phyloP scores from a whole-genome alignment of 2,797 vertebrate genomes.

The Sternarchorhynchus goeldii region DNA sequence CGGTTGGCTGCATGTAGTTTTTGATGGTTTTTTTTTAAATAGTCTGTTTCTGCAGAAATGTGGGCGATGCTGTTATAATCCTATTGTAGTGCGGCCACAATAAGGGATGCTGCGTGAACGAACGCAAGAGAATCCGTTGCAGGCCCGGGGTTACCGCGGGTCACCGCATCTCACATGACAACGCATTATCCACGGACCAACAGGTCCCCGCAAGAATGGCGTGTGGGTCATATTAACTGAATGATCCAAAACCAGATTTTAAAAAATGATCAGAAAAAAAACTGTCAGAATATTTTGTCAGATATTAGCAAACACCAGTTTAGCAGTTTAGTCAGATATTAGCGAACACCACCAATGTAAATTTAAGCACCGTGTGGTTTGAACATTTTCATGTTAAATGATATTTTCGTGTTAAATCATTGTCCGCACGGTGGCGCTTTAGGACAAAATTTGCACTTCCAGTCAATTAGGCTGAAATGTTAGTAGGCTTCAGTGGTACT shows the following conservation, averaged over 20 bases:
- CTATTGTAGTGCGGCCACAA: constrained; percentile 40
- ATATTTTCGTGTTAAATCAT: background rate
- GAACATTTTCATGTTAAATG: background rate
- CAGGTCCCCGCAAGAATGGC: constrained; percentile 34
- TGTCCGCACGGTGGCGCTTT: constrained; percentile 43
- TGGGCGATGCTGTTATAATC: constrained; percentile 13
- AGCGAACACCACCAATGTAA: background rate
- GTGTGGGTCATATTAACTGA: background rate
- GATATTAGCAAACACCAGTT: background rate
- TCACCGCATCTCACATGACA: constrained; percentile 74
- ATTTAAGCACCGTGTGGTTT: background rate
- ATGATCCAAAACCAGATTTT: no score
- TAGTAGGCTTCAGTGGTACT: no score
- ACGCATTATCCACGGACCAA: constrained; percentile 54
- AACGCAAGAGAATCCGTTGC: constrained; percentile 66
- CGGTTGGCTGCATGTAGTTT: no score
- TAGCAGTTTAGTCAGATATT: background rate
- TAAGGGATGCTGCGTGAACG: constrained; percentile 70
- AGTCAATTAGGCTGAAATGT: no score
- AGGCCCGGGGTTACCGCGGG: constrained; percentile 72
- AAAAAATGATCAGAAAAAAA: background rate
- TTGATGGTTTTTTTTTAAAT: no score
- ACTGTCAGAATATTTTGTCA: background rate
- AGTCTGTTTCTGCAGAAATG: background rate
- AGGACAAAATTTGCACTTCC: background rate